Conservation (phyloP, 2,113 vertebrate genomes). For the Anarrhichthys ocellatus region DNA sequence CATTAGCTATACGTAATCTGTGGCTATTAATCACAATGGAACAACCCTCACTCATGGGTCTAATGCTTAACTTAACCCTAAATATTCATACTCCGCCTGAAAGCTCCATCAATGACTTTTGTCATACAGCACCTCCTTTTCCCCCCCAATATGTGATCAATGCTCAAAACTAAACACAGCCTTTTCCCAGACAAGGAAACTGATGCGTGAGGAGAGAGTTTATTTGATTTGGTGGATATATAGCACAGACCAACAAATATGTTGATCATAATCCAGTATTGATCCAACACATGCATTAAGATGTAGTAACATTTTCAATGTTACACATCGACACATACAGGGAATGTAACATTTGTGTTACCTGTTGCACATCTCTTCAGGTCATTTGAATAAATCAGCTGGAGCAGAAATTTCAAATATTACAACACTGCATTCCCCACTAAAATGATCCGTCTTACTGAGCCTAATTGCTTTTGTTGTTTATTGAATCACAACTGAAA, state of each 20-base stretch:
- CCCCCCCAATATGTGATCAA: not conserved
- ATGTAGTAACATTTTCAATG: not conserved
- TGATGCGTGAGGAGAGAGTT: not conserved
- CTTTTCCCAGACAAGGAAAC: not conserved
- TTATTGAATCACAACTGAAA: not conserved
- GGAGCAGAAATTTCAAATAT: not conserved
- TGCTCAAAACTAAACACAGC: not conserved
- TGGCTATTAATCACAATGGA: conserved; percentile 60
- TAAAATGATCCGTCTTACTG: not conserved
- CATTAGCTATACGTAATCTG: conserved; percentile 64
- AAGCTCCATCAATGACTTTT: conserved; percentile 24
- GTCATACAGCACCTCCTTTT: not conserved
- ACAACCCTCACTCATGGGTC: conserved; percentile 47
- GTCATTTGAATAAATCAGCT: not conserved
- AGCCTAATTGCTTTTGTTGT: not conserved
- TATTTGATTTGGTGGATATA: not conserved
- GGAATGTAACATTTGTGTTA: not conserved
- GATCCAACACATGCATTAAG: too few species aligned
- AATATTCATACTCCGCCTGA: conserved; percentile 46
- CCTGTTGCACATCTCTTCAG: not conserved
- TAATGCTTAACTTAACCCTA: conserved; percentile 61
- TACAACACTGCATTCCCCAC: not conserved
- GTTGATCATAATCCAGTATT: too few species aligned
- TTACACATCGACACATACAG: too few species aligned
- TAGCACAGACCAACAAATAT: not conserved